phyloP scores from a whole-genome alignment of 2,888 invertebrate genomes.

The Gymnocheta viridis region DNA sequence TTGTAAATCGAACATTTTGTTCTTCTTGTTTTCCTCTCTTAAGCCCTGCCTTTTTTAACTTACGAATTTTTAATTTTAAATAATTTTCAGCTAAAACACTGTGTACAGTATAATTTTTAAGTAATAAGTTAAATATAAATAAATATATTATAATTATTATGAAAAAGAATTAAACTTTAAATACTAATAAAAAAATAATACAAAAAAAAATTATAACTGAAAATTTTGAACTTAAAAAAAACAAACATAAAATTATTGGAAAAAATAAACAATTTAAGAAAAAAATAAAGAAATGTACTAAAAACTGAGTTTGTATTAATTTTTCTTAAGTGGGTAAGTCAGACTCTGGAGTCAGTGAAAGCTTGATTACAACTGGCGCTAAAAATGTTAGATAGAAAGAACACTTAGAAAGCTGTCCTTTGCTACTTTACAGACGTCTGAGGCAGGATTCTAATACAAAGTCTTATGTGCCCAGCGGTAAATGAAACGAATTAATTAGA shows the following conservation, averaged over 20 bases:
- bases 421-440: too few species aligned
- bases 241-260: conserved; percentile 51
- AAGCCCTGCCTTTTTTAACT: conserved; percentile 45
- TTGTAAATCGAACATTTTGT: neutral
- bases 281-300: conserved; percentile 60
- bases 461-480: too few species aligned
- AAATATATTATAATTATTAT: conserved; percentile 57
- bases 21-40: neutral
- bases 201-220: conserved; percentile 48
- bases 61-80: conserved; percentile 44
- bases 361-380: too few species aligned
- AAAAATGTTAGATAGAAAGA: too few species aligned
- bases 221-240: conserved; percentile 60
- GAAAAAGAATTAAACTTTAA: conserved; percentile 47
- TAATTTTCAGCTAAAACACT: conserved; percentile 57
- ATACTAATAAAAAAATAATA: conserved; percentile 46
- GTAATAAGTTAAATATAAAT: conserved; percentile 62
- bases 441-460: too few species aligned
- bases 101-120: conserved; percentile 64
- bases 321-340: neutral
- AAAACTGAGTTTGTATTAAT: conserved; percentile 38
- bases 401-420: too few species aligned
- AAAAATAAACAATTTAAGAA: conserved; percentile 51
- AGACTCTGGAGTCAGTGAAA: neutral
- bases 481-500: too few species aligned